phyloP scores from a whole-genome alignment of 2,797 vertebrate species.

The Pseudotriccus pelzelni region DNA sequence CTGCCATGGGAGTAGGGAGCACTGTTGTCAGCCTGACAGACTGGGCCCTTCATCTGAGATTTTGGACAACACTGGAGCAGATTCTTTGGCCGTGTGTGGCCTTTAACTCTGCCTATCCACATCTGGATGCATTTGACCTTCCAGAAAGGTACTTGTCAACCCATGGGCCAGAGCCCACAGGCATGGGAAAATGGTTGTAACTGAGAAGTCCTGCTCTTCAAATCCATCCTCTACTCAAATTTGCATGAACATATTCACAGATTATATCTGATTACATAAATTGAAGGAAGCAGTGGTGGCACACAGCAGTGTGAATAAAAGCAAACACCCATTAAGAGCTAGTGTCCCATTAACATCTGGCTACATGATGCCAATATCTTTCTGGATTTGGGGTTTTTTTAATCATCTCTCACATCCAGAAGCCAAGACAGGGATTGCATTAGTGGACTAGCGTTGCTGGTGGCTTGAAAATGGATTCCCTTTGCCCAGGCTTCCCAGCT shows the following conservation, averaged over 20 bases:
- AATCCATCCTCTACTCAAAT: background rate
- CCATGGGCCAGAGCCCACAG: background rate
- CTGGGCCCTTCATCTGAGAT: background rate
- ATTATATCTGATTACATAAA: background rate
- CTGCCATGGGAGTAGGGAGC: accelerated
- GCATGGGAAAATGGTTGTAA: background rate
- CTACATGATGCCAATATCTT: background rate
- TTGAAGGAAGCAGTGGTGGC: background rate
- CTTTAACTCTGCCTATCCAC: background rate
- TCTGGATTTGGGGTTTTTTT: background rate
- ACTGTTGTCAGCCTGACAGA: background rate
- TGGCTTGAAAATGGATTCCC: background rate
- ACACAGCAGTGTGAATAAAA: background rate
- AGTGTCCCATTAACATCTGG: background rate
- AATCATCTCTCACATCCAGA: background rate
- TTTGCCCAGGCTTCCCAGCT: background rate
- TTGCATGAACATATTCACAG: background rate
- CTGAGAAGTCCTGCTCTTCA: background rate
- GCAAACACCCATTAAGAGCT: background rate
- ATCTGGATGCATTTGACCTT: background rate
- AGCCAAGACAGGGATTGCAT: background rate
- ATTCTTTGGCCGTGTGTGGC: background rate
- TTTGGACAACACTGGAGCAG: background rate
- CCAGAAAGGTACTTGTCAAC: background rate
- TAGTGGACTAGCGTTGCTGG: background rate